Percentiles rank a stretch among this genome's conserved stretches.
phyloP scores from a whole-genome alignment of 2,113 vertebrate genomes.

The Muntiacus muntjak region DNA sequence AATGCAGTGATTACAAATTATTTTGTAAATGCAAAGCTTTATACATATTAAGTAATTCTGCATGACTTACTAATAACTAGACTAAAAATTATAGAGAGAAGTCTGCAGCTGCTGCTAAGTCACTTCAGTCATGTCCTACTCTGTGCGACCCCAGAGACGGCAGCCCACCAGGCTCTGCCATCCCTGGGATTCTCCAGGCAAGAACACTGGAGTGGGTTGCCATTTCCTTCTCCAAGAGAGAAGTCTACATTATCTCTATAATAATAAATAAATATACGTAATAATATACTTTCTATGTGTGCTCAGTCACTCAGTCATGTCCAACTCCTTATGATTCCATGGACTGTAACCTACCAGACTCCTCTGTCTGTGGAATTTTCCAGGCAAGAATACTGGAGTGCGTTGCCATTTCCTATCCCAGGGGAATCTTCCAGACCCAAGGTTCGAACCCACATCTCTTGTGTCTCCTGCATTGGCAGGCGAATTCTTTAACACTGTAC shows the following conservation, averaged over 20 bases:
- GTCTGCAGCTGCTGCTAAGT: no score
- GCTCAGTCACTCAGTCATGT: background rate
- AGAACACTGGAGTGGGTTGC: no score
- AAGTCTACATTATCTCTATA: background rate
- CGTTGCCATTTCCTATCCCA: background rate
- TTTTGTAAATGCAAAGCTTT: conserved; percentile 22
- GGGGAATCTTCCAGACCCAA: background rate
- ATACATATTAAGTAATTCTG: background rate
- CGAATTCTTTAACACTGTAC: background rate
- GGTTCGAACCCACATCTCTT: background rate
- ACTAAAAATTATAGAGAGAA: background rate
- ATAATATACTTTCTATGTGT: background rate
- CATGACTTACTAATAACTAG: background rate
- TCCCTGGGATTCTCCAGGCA: no score
- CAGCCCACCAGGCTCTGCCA: no score
- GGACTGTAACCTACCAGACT: background rate
- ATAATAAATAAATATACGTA: background rate
- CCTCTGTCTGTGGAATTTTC: background rate
- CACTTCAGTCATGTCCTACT: no score
- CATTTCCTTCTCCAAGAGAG: background rate
- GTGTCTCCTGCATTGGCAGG: background rate
- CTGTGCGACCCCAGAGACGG: no score
- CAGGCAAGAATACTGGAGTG: background rate
- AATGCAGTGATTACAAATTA: conserved; percentile 27
- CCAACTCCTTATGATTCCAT: background rate